phyloP scores from a whole-genome alignment of 2,888 invertebrate species.

The Acanthopleura granulata region DNA sequence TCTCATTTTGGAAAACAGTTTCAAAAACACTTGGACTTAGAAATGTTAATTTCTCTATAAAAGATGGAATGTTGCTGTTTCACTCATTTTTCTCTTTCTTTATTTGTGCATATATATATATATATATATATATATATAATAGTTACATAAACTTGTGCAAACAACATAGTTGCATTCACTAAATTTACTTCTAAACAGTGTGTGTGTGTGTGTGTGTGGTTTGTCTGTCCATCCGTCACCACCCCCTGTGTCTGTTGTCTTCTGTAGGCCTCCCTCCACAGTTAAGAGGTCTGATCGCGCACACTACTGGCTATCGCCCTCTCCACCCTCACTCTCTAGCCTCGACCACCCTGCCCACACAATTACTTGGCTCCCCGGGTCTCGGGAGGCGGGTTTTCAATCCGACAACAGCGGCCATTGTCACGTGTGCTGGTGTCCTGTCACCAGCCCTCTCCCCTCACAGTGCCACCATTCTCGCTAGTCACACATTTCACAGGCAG shows the following conservation, averaged over 20 bases:
- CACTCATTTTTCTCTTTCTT: too few species aligned
- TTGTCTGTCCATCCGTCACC: too few species aligned
- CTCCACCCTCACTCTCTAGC: not conserved
- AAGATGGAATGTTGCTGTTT: too few species aligned
- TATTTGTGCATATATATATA: too few species aligned
- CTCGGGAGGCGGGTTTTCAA: not conserved
- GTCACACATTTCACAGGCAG: conserved; percentile 19
- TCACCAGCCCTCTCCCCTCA: conserved; percentile 8
- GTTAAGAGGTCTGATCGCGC: not conserved
- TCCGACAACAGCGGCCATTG: not conserved
- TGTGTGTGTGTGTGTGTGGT: too few species aligned
- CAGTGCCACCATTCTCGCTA: conserved; percentile 10
- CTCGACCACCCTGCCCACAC: not conserved
- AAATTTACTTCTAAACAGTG: too few species aligned
- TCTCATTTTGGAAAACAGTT: too few species aligned
- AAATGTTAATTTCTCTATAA: too few species aligned
- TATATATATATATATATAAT: too few species aligned
- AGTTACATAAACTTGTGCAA: too few species aligned
- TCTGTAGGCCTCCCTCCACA: conserved; percentile 17
- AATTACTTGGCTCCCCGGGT: not conserved
- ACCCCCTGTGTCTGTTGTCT: not conserved
- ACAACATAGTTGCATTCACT: too few species aligned
- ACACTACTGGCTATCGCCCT: not conserved
- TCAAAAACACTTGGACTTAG: too few species aligned
- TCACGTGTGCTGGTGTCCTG: not conserved